Base-by-base conservation (phyloP, 2,797 vertebrate genomes). In the Florisuga fusca region DNA sequence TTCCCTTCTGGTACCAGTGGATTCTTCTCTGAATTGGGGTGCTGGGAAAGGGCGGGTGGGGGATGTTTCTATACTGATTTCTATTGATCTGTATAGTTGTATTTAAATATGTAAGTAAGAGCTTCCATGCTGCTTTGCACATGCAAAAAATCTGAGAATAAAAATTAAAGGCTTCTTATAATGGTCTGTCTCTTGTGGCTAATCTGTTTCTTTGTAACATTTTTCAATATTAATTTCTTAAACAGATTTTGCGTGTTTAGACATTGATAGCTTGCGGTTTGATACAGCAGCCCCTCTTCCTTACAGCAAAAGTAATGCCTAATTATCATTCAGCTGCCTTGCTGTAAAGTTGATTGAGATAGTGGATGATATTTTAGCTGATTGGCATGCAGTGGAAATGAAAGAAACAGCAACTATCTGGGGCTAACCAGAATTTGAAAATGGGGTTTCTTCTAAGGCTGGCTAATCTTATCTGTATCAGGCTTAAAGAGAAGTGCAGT, bases 361-460 rank as follows among this genome's bases (percentile, higher is more conserved):
- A 26, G 84, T 81, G 31, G 66, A 67, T 94, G 73, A 85, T 96
- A 92, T 96, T 95, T 96, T 83, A 93, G 59, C 38, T 96, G 92
- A 90, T 91, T 81, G 45, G 80, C 82, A 92, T 66, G 67, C 76
- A 85, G 76, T 84, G 33, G 63, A 93, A 91, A 93, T 26, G 55
- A 91, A 63, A 94, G 71, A 87, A 95, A 96, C 92, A 95, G 62
- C 22, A 89, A 57, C 68, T 84, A 61, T 91, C 62, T 93, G 41
- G 53, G 67, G 26, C 57, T 86, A 86, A 86, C 79, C 34, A 51
- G 74, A 96, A 92, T 93, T 88, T 93, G 46, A 91, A 96, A 86
- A 38, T 41, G 17, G 25, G 7, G 26, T 48, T 95, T 93, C 73
- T 91, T 94, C 82, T 85, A 89, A 87, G 76, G 21, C 50, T 95